Base-by-base conservation (phyloP, 2,113 vertebrate species). In the Arothron firmamentum region DNA sequence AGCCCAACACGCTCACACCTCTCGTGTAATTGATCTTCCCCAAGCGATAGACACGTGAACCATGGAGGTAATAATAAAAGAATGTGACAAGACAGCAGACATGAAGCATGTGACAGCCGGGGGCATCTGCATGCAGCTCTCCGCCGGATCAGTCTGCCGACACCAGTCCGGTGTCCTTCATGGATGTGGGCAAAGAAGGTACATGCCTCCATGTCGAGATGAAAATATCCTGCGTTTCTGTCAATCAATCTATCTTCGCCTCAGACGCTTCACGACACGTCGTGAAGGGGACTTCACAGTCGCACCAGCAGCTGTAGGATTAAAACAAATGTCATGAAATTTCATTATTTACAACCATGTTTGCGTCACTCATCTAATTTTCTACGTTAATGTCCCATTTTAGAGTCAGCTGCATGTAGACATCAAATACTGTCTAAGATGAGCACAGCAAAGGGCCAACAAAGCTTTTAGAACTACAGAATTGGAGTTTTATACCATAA, bases 31-130 rank as follows among this genome's bases (percentile, higher is more conserved):
- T 47, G n/a, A 47, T n/a, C 57, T n/a, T 73, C 71, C 77, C 52
- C 65, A 12, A 75, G 77, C 76, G 21, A 31, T 51, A 59, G 71
- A 84, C 81, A 75, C 80, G 83, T 77, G 83, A 79, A 77, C 67
- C 60, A 43, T 77, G 70, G 79, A 80, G 72, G 72, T 75, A 72
- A 65, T 52, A 81, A 59, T 66, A 64, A 69, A 60, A 50, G 64
- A 13, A n/a, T 60, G 50, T 8, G 16, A 38, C 21, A 8, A 16
- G 23, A 46, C 66, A 50, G 38, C 5, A 28, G 20, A 38, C 54
- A 23, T 55, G 52, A 48, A 20, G 53, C 52, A 52, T 42, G 57
- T 11, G 43, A 59, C 42, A 7, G 66, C 63, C 41, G 5, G 61
- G 58, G 46, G 48, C 70, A 65, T 81, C 69, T 76, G 74, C 53